phyloP scores from a whole-genome alignment of 2,888 invertebrate genomes.

The Heliconius ismenius region DNA sequence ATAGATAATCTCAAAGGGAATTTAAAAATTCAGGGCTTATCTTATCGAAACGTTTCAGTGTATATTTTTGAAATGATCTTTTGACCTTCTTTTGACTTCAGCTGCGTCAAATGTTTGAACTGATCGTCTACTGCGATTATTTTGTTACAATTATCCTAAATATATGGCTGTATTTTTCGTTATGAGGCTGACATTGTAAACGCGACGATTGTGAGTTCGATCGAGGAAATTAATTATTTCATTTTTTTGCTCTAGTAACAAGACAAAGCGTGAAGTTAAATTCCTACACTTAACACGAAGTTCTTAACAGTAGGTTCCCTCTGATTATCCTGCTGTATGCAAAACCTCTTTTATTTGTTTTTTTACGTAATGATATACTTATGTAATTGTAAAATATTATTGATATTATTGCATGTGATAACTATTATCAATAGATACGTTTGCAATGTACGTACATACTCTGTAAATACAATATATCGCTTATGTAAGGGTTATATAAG shows the following conservation, averaged over 20 bases:
- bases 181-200: not conserved
- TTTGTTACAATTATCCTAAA: not conserved
- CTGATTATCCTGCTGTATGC: not conserved
- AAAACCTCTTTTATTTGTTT: not conserved
- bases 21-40: not conserved
- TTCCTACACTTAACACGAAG: not conserved
- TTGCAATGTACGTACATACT: not conserved
- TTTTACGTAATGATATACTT: not conserved
- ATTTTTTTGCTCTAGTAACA: not conserved
- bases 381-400: not conserved
- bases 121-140: not conserved
- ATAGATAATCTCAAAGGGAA: not conserved
- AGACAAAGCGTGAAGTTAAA: not conserved
- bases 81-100: conserved; percentile 25
- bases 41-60: conserved; percentile 6
- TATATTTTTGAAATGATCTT: conserved; percentile 3
- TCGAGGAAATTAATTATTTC: not conserved
- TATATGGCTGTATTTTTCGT: not conserved
- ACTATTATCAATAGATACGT: not conserved
- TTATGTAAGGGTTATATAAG: not conserved
- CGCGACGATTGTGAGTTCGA: not conserved
- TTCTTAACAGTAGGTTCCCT: not conserved
- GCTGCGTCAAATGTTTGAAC: not conserved
- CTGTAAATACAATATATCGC: not conserved
- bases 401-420: not conserved